Percentiles rank a stretch among this genome's conserved stretches.
Evolutionary conservation across 2,888 invertebrate genomes (phyloP).

Genomic region (Nemoura dubitans): DNA sequence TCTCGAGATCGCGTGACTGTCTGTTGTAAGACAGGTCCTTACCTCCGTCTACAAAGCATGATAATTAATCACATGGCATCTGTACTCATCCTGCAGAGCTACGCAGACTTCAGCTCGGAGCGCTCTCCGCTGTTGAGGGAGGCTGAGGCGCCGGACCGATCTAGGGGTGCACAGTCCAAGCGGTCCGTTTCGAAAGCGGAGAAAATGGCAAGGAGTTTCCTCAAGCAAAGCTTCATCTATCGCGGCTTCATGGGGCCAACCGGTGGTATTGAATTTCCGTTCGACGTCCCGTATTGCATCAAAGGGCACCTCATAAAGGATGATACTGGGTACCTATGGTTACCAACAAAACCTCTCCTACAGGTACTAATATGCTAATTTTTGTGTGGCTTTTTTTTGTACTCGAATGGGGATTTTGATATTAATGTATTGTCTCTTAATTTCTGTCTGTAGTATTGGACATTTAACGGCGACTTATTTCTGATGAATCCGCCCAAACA

Average conservation of each 20-base stretch:
- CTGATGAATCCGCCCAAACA: slow-evolving; percentile 46
- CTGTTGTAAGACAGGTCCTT: not conserved
- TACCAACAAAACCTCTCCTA: slow-evolving; percentile 51
- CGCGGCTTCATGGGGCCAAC: slow-evolving; percentile 50
- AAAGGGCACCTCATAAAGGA: slow-evolving; percentile 51
- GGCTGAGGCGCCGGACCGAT: not conserved
- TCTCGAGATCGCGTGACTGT: not conserved
- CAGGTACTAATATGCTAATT: slow-evolving; percentile 46
- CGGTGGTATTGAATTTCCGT: slow-evolving; percentile 48
- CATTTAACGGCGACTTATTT: slow-evolving; percentile 50
- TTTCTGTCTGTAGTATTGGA: slow-evolving; percentile 49
- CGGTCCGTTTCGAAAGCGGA: slow-evolving; percentile 30
- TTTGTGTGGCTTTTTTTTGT: no score
- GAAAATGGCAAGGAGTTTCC: slow-evolving; percentile 47
- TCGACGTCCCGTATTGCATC: slow-evolving; percentile 50
- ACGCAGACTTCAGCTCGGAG: slow-evolving; percentile 40
- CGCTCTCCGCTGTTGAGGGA: slow-evolving; percentile 25
- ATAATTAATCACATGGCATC: slow-evolving; percentile 8
- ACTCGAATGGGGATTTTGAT: no score
- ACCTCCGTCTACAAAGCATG: not conserved
- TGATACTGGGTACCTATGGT: slow-evolving; percentile 51
- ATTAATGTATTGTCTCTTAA: no score
- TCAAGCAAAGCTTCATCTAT: slow-evolving; percentile 49
- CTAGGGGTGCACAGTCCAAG: not conserved
- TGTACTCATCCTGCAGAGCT: slow-evolving; percentile 8